Evolutionary conservation across 2,113 vertebrate species (phyloP).

Genomic region (Chunga burmeisteri): DNA sequence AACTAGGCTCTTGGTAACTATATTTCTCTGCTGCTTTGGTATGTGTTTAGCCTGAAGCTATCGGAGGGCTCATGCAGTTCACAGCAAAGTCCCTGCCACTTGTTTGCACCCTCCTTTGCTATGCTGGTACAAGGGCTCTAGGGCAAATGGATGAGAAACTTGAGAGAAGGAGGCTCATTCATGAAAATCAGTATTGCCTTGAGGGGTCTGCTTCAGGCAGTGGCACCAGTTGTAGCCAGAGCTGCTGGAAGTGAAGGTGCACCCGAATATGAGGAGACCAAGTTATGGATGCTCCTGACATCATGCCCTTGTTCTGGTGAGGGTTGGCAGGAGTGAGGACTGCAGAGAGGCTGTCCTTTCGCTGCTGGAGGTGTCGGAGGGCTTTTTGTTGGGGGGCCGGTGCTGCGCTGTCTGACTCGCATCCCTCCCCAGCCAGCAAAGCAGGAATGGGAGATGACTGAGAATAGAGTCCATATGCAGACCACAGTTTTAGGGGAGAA

Average conservation of each 20-base stretch:
- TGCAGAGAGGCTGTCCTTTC: background rate
- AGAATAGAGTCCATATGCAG: background rate
- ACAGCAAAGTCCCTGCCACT: background rate
- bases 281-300: background rate
- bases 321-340: background rate
- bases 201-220: background rate
- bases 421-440: background rate
- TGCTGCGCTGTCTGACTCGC: background rate
- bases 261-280: background rate
- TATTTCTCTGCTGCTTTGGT: background rate
- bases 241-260: background rate
- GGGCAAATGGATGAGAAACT: background rate
- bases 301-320: background rate
- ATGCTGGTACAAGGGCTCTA: background rate
- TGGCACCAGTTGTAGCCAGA: background rate
- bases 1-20: background rate
- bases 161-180: background rate
- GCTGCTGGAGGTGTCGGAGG: background rate
- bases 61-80: background rate
- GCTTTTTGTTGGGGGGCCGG: background rate
- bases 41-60: background rate
- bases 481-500: background rate
- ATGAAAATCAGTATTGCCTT: background rate
- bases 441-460: background rate
- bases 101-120: background rate